Evolutionary conservation across 2,888 invertebrate species (phyloP), one percentile per base, ranked within the genome.

Genomic region (Siphlonurus alternatus): DNA sequence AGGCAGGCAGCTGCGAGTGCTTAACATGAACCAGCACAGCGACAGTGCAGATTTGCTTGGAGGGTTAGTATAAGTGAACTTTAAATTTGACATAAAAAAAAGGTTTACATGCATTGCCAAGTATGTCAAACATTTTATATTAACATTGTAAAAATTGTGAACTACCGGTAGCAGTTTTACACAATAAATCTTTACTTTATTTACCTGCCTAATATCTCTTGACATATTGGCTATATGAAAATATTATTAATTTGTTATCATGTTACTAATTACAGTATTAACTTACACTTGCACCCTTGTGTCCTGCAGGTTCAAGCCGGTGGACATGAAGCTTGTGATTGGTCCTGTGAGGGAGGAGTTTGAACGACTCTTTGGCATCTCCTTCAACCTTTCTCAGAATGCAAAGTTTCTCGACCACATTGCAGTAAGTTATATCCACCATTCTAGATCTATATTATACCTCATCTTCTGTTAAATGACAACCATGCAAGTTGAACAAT

Each of bases 1-100:
- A 0, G 88, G 91, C 0, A 88, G 91, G 69, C 90, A 87, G 72
- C 79, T 99, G 25, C 81, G 89, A 25, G 97, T 98, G 0, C 90
- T 99, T 23, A 99, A 99, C 74, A 92, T 99, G 92, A 99, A 97
- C 73, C 97, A 99, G 73, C 98, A 99, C 73, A 97, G 95, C 60
- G 99, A 99, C 76, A 92, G 92, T 7, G 88, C 93, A 0, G 99
- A 99, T 78, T 81, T 99, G 53, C 80, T 99, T 0, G 99, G 99
- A 65, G 98, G 99, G 67, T 93, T 69, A 68, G 69, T 69, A n/a
- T 18, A n/a, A 61, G 25, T 62, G 53, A n/a, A 59, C 53, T 66
- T 61, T 65, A 25, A 66, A n/a, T 19, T n/a, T 61, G 54, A 20
- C 38, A 62, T 38, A 19, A 53, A 19, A 61, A 3, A 10, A 24